These are phyloP conservation scores for Malacosoma neustria DNA, from an alignment of 2,888 invertebrate species.

Conservation along the genomic window DNA sequence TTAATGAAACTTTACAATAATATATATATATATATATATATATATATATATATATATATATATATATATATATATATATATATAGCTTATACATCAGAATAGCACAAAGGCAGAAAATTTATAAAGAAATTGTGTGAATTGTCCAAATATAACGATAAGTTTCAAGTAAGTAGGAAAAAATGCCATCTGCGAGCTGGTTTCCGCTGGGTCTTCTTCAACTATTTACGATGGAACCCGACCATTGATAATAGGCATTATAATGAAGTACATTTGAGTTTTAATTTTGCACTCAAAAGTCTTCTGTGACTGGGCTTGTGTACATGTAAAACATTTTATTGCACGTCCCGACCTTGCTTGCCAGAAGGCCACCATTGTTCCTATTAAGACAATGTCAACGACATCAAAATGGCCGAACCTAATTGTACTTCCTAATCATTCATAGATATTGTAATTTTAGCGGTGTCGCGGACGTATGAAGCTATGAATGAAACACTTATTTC, in stretches of 20 bases:
- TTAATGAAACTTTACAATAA: neutral
- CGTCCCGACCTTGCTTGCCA: neutral
- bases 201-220: too few relatives aligned
- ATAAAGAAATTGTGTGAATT: neutral
- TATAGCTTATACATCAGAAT: neutral
- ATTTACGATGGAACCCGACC: too few relatives aligned
- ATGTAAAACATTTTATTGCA: neutral
- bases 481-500: neutral
- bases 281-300: too few relatives aligned
- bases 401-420: neutral
- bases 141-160: neutral
- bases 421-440: neutral
- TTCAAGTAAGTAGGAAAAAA: too few relatives aligned
- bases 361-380: neutral
- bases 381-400: neutral
- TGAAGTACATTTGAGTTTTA: too few relatives aligned
- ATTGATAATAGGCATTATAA: too few relatives aligned
- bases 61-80: too few relatives aligned
- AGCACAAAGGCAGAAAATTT: neutral
- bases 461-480: conserved; percentile 4
- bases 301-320: too few relatives aligned
- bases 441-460: neutral
- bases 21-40: too few relatives aligned
- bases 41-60: too few relatives aligned
- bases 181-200: too few relatives aligned